A percentile compares a stretch with the other conserved stretches of the same genome.
phyloP scores from a whole-genome alignment of 2,113 vertebrate genomes.

The Chloroceryle aenea region DNA sequence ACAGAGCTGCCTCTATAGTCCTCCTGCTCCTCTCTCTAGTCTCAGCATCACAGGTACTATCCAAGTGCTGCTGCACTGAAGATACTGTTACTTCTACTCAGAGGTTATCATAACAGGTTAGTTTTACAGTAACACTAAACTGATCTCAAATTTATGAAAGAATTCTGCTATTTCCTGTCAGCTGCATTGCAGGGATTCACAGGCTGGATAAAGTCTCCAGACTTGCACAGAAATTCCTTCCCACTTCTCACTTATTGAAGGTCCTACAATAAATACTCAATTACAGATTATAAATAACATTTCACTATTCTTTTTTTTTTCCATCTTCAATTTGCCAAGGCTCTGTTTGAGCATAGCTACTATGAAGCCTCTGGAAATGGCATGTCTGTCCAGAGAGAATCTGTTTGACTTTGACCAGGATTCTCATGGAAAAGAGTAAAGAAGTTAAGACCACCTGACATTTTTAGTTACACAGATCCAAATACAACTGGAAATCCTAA shows the following conservation, averaged over 20 bases:
- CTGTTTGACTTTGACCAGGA: not conserved
- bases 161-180: not conserved
- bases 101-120: not conserved
- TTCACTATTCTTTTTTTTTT: not conserved
- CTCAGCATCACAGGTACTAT: not conserved
- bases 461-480: not conserved
- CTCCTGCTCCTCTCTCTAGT: not conserved
- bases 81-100: not conserved
- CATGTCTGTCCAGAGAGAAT: not conserved
- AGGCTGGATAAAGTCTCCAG: not conserved
- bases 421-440: not conserved
- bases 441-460: not conserved
- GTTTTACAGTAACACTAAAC: not conserved
- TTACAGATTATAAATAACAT: not conserved
- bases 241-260: not conserved
- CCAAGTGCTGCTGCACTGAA: not conserved
- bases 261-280: not conserved
- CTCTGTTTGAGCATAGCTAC: not conserved
- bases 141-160: not conserved
- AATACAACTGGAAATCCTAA: not conserved
- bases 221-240: not conserved
- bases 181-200: not conserved
- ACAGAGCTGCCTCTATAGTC: not conserved
- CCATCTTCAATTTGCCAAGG: not conserved
- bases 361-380: not conserved